phyloP scores from a whole-genome alignment of 2,888 invertebrate species.

The Noctuana brunneofusca region DNA sequence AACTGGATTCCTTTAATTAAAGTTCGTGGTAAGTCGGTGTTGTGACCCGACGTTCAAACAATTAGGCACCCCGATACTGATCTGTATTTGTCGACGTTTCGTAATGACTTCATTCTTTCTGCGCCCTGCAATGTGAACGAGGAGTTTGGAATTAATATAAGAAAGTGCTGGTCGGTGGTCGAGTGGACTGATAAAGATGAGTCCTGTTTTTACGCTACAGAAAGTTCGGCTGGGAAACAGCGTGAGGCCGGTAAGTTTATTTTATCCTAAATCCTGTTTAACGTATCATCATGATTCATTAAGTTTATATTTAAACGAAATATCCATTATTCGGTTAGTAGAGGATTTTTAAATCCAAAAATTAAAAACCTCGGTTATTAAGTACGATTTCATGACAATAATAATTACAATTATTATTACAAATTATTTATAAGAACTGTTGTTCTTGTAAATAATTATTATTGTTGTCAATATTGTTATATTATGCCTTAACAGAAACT shows the following conservation, averaged over 20 bases:
- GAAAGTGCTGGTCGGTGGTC: constrained; percentile 34
- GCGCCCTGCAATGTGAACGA: constrained; percentile 40
- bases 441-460: no score
- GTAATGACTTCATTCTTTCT: constrained; percentile 66
- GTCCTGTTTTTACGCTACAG: constrained; percentile 65
- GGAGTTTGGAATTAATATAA: constrained; percentile 28
- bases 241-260: constrained; percentile 61
- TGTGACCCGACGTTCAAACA: constrained; percentile 68
- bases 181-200: constrained; percentile 49
- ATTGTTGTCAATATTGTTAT: no score
- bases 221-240: constrained; percentile 58
- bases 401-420: no score
- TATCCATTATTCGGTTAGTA: neutral
- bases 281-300: neutral
- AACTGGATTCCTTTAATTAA: constrained; percentile 69
- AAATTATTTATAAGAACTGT: no score
- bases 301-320: neutral
- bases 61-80: constrained; percentile 69
- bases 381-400: no score
- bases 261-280: neutral
- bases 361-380: no score
- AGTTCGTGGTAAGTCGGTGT: constrained; percentile 60
- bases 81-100: constrained; percentile 65
- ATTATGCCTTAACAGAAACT: no score
- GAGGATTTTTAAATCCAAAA: neutral